Evolutionary conservation across 2,888 invertebrate species (phyloP).

Genomic region (Andrena flavipes): DNA sequence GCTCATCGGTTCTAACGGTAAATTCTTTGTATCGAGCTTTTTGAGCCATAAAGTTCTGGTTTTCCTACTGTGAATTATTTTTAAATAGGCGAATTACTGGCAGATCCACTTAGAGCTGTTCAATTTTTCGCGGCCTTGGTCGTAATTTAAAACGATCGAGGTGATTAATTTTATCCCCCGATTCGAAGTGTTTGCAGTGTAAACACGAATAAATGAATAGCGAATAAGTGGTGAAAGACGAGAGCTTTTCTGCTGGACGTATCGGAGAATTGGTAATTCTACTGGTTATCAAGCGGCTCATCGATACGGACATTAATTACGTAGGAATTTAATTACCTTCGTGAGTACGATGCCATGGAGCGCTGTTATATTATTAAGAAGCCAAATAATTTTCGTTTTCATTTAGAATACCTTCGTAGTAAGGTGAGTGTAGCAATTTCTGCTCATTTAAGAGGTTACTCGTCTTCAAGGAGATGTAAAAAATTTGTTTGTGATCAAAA

Average conservation of each 20-base stretch:
- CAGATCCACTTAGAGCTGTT: slow-evolving; percentile 3
- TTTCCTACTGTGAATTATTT: slow-evolving; percentile 1
- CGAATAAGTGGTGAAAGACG: background rate
- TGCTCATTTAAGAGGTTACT: no score
- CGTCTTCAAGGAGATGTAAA: no score
- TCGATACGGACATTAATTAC: background rate
- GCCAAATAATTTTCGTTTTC: no score
- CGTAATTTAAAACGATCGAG: background rate
- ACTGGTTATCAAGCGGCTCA: background rate
- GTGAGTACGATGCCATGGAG: background rate
- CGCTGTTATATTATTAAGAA: no score
- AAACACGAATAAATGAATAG: no score
- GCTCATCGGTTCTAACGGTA: background rate
- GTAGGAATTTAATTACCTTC: background rate
- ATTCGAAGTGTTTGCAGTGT: background rate
- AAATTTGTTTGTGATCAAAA: no score
- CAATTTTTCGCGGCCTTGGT: slow-evolving; percentile 7
- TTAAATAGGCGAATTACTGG: background rate
- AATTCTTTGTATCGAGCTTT: background rate
- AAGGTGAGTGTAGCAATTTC: no score
- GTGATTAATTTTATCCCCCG: background rate
- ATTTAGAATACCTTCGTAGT: no score
- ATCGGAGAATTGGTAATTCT: background rate
- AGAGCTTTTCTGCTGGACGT: background rate
- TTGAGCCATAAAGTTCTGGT: background rate